Percentiles rank a stretch among this genome's conserved stretches.
phyloP scores from a whole-genome alignment of 2,113 vertebrate genomes.

The Muscicapa adusta region DNA sequence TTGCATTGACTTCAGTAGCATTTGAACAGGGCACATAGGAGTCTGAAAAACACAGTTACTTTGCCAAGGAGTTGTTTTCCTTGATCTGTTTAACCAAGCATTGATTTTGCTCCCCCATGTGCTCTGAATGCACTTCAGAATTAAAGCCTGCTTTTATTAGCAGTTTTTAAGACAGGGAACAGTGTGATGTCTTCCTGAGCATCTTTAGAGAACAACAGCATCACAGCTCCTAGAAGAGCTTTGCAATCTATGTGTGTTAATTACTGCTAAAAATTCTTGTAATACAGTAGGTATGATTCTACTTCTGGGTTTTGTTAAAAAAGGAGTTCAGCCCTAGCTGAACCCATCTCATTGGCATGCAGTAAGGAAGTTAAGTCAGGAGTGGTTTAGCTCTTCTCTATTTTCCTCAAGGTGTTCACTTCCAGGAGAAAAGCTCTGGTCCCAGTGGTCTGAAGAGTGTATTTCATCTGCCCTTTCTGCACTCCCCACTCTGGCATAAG shows the following conservation, averaged over 20 bases:
- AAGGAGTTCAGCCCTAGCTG: not conserved
- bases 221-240: not conserved
- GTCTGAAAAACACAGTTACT: not conserved
- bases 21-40: not conserved
- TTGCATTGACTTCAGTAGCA: not conserved
- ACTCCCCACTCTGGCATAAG: not conserved
- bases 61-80: not conserved
- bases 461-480: not conserved
- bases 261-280: not conserved
- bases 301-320: not conserved
- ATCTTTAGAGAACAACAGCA: not conserved
- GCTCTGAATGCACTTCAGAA: not conserved
- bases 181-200: not conserved
- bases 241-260: not conserved
- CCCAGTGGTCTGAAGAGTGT: not conserved
- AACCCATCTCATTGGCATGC: not conserved
- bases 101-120: conserved; percentile 3
- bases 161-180: not conserved
- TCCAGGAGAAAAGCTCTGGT: not conserved
- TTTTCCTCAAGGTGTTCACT: not conserved
- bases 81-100: not conserved
- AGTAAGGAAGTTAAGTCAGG: not conserved
- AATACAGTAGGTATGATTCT: not conserved
- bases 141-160: conserved; percentile 13
- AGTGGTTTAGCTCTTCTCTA: not conserved